These are phyloP conservation scores for Calephelis virginiensis DNA, from an alignment of 1,140 invertebrate species.

Conservation along the genomic window DNA sequence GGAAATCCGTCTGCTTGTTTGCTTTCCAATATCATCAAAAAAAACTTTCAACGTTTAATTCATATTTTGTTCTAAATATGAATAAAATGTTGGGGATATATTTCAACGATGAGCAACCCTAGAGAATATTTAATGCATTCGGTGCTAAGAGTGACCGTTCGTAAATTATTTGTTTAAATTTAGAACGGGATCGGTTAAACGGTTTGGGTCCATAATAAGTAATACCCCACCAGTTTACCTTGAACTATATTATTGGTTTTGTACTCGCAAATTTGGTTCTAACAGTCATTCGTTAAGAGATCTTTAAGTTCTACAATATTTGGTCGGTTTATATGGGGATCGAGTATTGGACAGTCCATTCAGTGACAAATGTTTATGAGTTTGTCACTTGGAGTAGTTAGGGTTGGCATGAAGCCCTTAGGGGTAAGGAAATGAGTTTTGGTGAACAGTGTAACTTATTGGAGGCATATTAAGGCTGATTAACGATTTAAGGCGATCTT, in stretches of 20 bases:
- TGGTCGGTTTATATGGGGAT: conserved; percentile 52
- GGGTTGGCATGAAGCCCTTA: conserved; percentile 29
- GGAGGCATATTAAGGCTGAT: conserved; percentile 29
- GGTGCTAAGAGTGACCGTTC: conserved; percentile 65
- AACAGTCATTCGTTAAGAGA: background rate
- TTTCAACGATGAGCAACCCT: conserved; percentile 41
- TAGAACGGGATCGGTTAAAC: conserved; percentile 71
- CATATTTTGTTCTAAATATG: too few species aligned
- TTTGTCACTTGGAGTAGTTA: conserved; percentile 63
- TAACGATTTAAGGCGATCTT: background rate
- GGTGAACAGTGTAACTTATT: conserved; percentile 49
- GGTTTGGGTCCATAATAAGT: conserved; percentile 73
- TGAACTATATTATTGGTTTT: conserved; percentile 30
- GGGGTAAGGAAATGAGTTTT: conserved; percentile 41
- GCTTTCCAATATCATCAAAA: too few species aligned
- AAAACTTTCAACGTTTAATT: too few species aligned
- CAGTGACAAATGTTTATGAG: conserved; percentile 75
- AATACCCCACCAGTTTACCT: conserved; percentile 48
- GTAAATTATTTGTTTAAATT: conserved; percentile 77
- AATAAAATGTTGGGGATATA: too few species aligned
- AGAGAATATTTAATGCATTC: conserved; percentile 40
- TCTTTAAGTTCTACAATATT: conserved; percentile 32
- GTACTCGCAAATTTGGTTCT: background rate
- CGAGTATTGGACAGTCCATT: conserved; percentile 56
- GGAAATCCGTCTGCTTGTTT: too few species aligned